Conservation (phyloP, 2,113 vertebrate genomes). For the Salminus brasiliensis region DNA sequence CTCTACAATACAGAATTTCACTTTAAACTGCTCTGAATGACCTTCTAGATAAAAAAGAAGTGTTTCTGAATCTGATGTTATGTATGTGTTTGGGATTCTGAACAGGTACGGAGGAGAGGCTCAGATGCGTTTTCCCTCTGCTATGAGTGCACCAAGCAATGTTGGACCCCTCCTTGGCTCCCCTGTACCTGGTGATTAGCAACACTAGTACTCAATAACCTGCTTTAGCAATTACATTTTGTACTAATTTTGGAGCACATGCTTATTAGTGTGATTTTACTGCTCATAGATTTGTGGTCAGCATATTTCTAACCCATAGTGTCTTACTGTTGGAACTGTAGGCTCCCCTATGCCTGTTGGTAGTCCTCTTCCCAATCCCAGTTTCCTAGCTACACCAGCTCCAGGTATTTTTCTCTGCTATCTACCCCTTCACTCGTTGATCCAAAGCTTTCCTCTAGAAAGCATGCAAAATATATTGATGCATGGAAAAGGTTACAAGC, state of each 20-base stretch:
- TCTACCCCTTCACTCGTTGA: neutral
- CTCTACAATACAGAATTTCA: too few species aligned
- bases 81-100: neutral
- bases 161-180: conserved; percentile 85
- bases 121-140: conserved; percentile 91
- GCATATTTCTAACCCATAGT: conserved; percentile 27
- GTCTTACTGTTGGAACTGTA: conserved; percentile 55
- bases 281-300: neutral
- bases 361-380: conserved; percentile 69
- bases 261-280: neutral
- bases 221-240: neutral
- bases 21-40: too few species aligned
- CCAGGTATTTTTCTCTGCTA: conserved; percentile 69
- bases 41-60: too few species aligned
- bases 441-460: neutral
- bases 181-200: conserved; percentile 72
- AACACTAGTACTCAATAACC: neutral
- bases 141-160: conserved; percentile 81
- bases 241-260: neutral
- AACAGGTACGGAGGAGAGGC: conserved; percentile 94
- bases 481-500: neutral
- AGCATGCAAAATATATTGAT: neutral
- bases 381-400: conserved; percentile 73
- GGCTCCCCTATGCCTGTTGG: conserved; percentile 70
- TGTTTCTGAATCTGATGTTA: neutral